phyloP scores from a whole-genome alignment of 2,113 vertebrate species.

The Vulpes vulpes region DNA sequence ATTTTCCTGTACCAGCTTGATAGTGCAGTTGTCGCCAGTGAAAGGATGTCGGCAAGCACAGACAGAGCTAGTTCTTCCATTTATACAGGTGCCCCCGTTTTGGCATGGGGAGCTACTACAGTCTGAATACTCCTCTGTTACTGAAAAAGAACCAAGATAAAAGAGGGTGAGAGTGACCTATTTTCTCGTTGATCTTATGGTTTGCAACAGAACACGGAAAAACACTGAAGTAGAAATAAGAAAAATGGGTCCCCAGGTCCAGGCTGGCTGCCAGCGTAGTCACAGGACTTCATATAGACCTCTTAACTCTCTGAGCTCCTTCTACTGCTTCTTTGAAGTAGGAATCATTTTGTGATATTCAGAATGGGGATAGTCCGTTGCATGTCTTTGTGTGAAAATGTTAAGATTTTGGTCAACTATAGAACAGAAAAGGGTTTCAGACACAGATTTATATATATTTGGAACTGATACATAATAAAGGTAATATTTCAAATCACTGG shows the following conservation, averaged over 20 bases:
- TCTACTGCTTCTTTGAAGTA: not conserved
- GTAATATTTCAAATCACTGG: not conserved
- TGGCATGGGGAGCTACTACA: slow-evolving; percentile 86
- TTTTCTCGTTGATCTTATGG: not conserved
- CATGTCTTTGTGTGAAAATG: not conserved
- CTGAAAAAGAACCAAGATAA: slow-evolving; percentile 41
- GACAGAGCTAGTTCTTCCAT: slow-evolving; percentile 76
- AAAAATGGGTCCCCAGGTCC: not conserved
- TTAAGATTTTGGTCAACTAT: slow-evolving; percentile 40
- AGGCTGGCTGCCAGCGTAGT: too few species aligned
- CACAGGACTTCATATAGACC: not conserved
- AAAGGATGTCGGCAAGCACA: slow-evolving; percentile 91
- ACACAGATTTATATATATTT: not conserved
- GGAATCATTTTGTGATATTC: not conserved
- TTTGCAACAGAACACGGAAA: not conserved
- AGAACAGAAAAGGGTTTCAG: not conserved
- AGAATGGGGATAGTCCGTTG: not conserved
- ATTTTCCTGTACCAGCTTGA: slow-evolving; percentile 83
- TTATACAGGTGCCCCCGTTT: slow-evolving; percentile 90
- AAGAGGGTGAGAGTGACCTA: not conserved
- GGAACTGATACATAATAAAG: not conserved
- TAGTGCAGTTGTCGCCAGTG: slow-evolving; percentile 87
- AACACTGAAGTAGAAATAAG: not conserved
- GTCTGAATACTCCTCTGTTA: slow-evolving; percentile 75
- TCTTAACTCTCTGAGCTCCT: not conserved